phyloP scores from a whole-genome alignment of 2,888 invertebrate genomes.

The Agrochola lota region DNA sequence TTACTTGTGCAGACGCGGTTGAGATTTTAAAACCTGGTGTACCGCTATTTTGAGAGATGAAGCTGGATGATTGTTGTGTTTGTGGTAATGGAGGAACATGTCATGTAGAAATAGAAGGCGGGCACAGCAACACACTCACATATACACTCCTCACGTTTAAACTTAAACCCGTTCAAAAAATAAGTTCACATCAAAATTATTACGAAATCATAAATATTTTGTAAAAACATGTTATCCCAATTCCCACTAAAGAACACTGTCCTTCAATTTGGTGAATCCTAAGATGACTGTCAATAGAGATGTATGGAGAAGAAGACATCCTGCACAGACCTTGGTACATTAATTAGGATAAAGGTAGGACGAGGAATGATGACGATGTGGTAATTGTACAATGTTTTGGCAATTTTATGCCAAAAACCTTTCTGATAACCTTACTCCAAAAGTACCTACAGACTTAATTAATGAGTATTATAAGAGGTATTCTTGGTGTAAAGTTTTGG shows the following conservation, averaged over 20 bases:
- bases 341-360: neutral
- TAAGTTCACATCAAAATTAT: neutral
- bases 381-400: neutral
- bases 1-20: conserved; percentile 8
- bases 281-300: neutral
- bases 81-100: neutral
- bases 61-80: neutral
- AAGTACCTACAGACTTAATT: neutral
- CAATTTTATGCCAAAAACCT: neutral
- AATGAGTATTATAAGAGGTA: neutral
- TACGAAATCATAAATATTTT: neutral
- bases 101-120: neutral
- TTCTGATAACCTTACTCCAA: neutral
- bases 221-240: neutral
- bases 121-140: neutral
- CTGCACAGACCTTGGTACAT: neutral
- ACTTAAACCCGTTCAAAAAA: neutral
- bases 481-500: neutral
- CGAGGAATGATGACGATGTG: neutral
- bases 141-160: neutral
- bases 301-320: neutral
- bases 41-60: neutral
- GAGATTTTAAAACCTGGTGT: conserved; percentile 16
- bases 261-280: neutral
- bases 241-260: too few species aligned